Percentiles rank a stretch among this genome's conserved stretches.
These are phyloP conservation scores for Aelia acuminata DNA, from an alignment of 2,888 invertebrate species.

Conservation along the genomic window DNA sequence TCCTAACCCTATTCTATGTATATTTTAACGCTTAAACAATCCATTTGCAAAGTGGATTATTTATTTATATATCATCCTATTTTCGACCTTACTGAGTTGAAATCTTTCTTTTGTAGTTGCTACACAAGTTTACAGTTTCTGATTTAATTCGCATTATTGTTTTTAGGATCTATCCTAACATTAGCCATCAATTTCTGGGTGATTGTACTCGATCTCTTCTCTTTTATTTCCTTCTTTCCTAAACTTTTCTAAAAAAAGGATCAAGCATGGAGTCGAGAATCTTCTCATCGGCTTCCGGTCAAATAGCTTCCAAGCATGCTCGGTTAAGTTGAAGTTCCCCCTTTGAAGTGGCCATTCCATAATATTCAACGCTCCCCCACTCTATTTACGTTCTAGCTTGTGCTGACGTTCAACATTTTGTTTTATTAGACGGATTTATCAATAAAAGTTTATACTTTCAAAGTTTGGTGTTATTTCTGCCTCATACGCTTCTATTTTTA, in stretches of 20 bases:
- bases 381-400: neutral
- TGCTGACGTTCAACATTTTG: neutral
- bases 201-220: neutral
- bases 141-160: no score
- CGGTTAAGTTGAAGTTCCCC: conserved; percentile 18
- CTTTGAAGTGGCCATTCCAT: conserved; percentile 14
- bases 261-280: neutral
- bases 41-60: no score
- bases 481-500: neutral
- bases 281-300: conserved; percentile 5
- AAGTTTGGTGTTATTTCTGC: neutral
- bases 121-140: no score
- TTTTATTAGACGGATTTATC: neutral
- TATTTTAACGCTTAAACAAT: no score
- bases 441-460: neutral
- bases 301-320: conserved; percentile 3
- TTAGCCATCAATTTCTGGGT: no score
- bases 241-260: neutral
- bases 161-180: no score
- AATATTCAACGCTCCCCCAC: neutral
- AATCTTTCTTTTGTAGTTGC: no score
- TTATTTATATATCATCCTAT: no score
- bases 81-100: no score
- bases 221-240: neutral
- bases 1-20: no score